Conservation (phyloP, 2,113 vertebrate species). For the Colaptes auratus region DNA sequence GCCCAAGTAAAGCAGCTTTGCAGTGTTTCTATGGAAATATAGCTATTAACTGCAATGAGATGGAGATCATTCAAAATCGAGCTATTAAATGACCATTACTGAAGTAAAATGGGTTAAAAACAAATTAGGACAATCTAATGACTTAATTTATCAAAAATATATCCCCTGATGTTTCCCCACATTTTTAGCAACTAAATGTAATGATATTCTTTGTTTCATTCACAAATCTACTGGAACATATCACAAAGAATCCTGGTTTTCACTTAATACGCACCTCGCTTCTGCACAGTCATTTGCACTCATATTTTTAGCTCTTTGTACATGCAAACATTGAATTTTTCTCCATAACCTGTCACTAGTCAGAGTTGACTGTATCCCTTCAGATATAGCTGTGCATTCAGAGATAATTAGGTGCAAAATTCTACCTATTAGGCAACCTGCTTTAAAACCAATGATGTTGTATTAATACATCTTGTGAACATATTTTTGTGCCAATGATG, state of each 20-base stretch:
- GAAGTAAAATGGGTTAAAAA: constrained; percentile 11
- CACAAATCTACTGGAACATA: neutral
- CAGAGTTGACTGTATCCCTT: neutral
- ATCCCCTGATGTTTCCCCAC: neutral
- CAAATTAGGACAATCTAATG: constrained; percentile 3
- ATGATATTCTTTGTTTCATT: neutral
- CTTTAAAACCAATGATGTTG: neutral
- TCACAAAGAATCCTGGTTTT: neutral
- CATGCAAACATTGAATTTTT: neutral
- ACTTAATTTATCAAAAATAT: constrained; percentile 10
- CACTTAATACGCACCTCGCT: neutral
- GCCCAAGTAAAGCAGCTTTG: constrained; percentile 41
- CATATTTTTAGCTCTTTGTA: neutral
- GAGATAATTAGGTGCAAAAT: neutral
- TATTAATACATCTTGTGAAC: neutral
- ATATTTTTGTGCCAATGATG: neutral
- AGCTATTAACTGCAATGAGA: constrained; percentile 41
- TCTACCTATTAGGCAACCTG: neutral
- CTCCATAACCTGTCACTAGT: neutral
- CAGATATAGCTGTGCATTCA: neutral
- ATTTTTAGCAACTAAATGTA: neutral
- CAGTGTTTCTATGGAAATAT: constrained; percentile 57
- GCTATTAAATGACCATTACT: constrained; percentile 33
- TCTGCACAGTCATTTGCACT: neutral
- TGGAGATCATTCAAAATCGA: constrained; percentile 39